phyloP scores from a whole-genome alignment of 2,797 vertebrate species.

The Otolemur crassicaudatus region DNA sequence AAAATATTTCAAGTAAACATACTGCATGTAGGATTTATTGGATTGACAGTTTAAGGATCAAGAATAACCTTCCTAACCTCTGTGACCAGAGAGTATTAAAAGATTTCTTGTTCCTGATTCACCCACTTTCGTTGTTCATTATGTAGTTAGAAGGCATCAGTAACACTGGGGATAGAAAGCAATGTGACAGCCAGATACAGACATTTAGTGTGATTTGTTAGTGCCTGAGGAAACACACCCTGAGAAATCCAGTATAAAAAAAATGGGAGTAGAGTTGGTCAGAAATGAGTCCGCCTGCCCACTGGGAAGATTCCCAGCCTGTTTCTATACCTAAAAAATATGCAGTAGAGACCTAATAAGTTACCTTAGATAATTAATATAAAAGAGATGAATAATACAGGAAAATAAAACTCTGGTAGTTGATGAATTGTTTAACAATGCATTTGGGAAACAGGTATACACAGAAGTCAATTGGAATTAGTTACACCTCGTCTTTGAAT shows the following conservation, averaged over 20 bases:
- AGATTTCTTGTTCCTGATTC: neutral
- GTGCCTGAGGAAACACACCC: neutral
- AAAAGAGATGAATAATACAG: neutral
- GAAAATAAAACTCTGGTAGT: neutral
- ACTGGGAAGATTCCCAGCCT: neutral
- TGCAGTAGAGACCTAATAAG: neutral
- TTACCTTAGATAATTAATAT: neutral
- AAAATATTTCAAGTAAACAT: neutral
- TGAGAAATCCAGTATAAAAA: slow-evolving; percentile 29
- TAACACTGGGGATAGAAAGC: neutral
- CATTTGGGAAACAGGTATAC: neutral
- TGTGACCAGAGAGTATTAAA: neutral
- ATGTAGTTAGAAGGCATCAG: neutral
- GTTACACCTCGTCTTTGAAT: slow-evolving; percentile 2
- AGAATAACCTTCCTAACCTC: neutral
- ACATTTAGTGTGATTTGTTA: neutral
- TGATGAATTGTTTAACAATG: neutral
- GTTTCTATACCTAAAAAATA: neutral
- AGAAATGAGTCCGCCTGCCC: neutral
- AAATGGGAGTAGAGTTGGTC: neutral
- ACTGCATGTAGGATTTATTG: neutral
- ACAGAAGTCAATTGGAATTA: neutral
- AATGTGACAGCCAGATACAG: neutral
- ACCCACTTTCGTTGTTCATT: neutral
- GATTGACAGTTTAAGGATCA: neutral